Evolutionary conservation across 2,888 invertebrate genomes (phyloP).

Genomic region (Tipula lateralis): DNA sequence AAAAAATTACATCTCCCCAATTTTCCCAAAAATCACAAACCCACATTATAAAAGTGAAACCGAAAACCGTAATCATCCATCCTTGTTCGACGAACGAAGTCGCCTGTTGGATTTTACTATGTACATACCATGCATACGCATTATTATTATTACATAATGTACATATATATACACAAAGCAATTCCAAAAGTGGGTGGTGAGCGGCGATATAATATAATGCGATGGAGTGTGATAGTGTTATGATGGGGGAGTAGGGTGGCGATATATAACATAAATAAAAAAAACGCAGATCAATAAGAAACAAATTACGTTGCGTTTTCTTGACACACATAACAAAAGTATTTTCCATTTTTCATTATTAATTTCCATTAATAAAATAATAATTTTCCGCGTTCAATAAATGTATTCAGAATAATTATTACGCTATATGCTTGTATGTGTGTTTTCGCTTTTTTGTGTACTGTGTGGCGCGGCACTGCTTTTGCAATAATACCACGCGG

Average conservation of each 20-base stretch:
- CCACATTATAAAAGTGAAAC: not conserved
- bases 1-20: not conserved
- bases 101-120: not conserved
- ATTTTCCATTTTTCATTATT: not conserved
- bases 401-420: not conserved
- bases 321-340: not conserved
- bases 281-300: not conserved
- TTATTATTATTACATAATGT: not conserved
- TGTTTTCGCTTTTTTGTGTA: too few relatives aligned
- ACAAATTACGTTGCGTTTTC: conserved; percentile 9
- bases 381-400: not conserved
- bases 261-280: not conserved
- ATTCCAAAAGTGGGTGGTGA: not conserved
- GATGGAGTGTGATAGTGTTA: too few relatives aligned
- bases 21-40: not conserved
- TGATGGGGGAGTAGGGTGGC: not conserved
- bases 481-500: not conserved
- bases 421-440: not conserved
- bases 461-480: not conserved
- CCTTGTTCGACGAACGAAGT: not conserved
- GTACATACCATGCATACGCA: not conserved
- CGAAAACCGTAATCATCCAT: not conserved
- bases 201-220: not conserved
- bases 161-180: not conserved
- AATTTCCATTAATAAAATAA: not conserved